Evolutionary conservation across 2,888 invertebrate genomes (phyloP), one percentile per base, ranked within the genome.

Genomic region (Biston betularia): DNA sequence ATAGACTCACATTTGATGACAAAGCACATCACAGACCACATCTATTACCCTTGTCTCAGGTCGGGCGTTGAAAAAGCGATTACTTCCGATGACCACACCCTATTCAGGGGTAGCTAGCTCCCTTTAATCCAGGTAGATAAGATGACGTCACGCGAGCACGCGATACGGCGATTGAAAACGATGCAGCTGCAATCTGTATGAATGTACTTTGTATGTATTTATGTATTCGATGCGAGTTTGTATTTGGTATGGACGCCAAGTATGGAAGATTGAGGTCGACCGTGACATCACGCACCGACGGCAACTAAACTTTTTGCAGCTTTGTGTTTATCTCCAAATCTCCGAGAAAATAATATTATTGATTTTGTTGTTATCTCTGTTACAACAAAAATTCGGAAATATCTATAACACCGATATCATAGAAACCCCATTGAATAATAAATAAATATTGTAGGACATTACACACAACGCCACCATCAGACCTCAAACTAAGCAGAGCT

Each of bases 101-200:
- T 52, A 64, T 58, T 40, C 50, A 49, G 68, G 68, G 63, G 63
- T 65, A 57, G 49, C 70, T 65, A 57, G 49, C 70, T 67, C 58
- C 67, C 66, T 54, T 58, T 56, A 42, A 45, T 58, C 63, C 74
- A 74, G 74, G 74, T 74, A 74, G 66, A 74, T 66, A 61, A 67
- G 70, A 55, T 74, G 72, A 74, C 74, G 74, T 70, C 74, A 74
- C 72, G 70, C 72, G 50, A 72, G 49, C 63, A 68, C 63, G 67
- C 67, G 24, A 68, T 59, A 8, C 35, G 34, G 14, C 57, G 33
- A 63, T 67, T 68, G 33, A 40, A 49, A 44, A 49, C 53, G 53
- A 49, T 63, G 67, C 63, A 68, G 63, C 63, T 68, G 67, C 59
- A 50, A 44, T 57, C 61, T 65, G 44, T 65, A 60, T 6, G 44